Evolutionary conservation across 2,797 vertebrate species (phyloP).

Genomic region (Discoglossus pictus): DNA sequence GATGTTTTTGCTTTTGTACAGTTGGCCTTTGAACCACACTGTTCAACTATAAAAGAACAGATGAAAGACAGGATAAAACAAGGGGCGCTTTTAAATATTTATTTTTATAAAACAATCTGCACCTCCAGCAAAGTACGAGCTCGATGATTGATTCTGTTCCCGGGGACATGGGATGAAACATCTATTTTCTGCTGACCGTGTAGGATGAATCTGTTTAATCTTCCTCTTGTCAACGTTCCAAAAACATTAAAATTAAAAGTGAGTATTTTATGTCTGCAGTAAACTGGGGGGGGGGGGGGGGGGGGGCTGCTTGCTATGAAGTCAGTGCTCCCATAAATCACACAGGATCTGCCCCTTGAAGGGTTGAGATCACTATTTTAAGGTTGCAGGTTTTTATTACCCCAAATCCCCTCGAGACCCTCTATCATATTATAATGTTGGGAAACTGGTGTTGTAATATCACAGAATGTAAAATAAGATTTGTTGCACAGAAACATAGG

Average conservation of each 20-base stretch:
- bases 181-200: conserved; percentile 30
- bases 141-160: not conserved
- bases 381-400: conserved; percentile 4
- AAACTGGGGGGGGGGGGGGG: conserved; percentile 26
- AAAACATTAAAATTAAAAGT: conserved; percentile 37
- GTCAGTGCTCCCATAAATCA: conserved; percentile 33
- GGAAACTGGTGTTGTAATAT: conserved; percentile 3
- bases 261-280: conserved; percentile 38
- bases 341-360: conserved; percentile 9
- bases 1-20: no score
- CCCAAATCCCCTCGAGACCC: not conserved
- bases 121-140: conserved; percentile 5
- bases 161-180: conserved; percentile 6
- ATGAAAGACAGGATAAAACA: no score
- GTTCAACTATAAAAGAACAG: no score
- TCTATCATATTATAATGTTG: conserved; percentile 13
- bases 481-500: no score
- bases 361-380: conserved; percentile 42
- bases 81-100: no score
- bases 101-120: no score
- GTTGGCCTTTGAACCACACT: no score
- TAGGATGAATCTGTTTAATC: conserved; percentile 40
- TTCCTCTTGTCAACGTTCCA: conserved; percentile 36
- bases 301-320: conserved; percentile 22
- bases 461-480: no score